Evolutionary conservation across 2,113 vertebrate species (phyloP), one percentile per base, ranked within the genome.

Genomic region (Numida meleagris): DNA sequence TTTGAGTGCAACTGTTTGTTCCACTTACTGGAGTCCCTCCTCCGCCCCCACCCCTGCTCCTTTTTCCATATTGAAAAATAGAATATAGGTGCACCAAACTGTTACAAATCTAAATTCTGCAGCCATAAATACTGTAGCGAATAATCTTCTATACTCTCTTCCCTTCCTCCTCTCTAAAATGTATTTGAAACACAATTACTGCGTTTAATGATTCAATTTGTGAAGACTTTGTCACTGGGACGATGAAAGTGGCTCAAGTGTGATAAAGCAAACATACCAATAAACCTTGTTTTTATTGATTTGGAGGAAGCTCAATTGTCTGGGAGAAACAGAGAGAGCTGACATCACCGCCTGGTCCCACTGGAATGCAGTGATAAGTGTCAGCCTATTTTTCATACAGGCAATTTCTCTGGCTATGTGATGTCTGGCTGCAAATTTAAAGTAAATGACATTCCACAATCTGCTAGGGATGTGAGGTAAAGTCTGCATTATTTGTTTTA

Each of bases 261-360:
- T 66, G 94, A 88, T 83, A 94, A 90, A 88, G 95, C 95, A 96
- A 93, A 90, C n/a, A 14, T 90, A 85, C 96, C 94, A 62, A 82
- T 90, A 96, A 90, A 95, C 95, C 95, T 96, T 84, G 90, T 93
- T 97, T 94, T 95, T 96, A 97, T 95, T 96, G 98, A 97, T 97
- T 86, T 89, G 95, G 89, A 93, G 95, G 94, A 96, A 92, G 92
- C 96, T 96, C 96, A 83, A 73, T 91, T 92, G 95, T 97, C 96
- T 94, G 89, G 86, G 95, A 93, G 82, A 95, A 93, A 79, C 73
- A 88, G 79, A 70, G 62, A 89, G 88, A 62, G 95, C 96, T 95
- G 72, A 94, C 93, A 75, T 94, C 97, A 92, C 96, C 87, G 50
- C 55, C 59, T 79, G 78, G 87, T 90, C 96, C 92, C 94, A 58